Percentiles rank a stretch among this genome's conserved stretches.
Evolutionary conservation across 1,140 invertebrate genomes (phyloP).

Genomic region (Bombus pascuorum): DNA sequence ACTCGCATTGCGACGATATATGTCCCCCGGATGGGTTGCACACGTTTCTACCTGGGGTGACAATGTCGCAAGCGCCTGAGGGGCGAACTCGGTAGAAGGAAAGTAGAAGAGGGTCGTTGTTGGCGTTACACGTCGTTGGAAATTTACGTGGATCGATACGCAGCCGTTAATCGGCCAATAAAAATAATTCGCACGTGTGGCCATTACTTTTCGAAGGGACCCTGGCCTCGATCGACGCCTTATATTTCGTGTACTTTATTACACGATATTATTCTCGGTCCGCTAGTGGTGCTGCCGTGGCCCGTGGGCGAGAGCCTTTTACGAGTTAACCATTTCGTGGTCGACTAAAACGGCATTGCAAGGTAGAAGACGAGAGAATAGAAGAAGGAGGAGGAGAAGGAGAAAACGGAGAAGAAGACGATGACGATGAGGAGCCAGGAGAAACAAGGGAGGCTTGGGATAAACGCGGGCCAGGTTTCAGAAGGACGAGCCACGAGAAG

Average conservation of each 20-base stretch:
- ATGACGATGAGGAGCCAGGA: slow-evolving; percentile 4
- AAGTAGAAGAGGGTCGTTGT: not conserved
- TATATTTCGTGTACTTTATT: slow-evolving; percentile 62
- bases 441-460: not conserved
- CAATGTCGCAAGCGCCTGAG: not conserved
- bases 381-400: not conserved
- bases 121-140: slow-evolving; percentile 31
- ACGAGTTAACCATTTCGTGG: slow-evolving; percentile 59
- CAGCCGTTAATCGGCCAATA: slow-evolving; percentile 56
- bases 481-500: not conserved
- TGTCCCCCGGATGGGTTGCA: slow-evolving; percentile 11
- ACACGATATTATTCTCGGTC: slow-evolving; percentile 50
- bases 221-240: slow-evolving; percentile 54
- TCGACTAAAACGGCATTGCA: slow-evolving; percentile 13
- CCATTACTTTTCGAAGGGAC: slow-evolving; percentile 45
- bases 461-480: slow-evolving; percentile 9
- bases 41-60: slow-evolving; percentile 31
- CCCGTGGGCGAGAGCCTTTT: slow-evolving; percentile 65
- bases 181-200: slow-evolving; percentile 46
- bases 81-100: not conserved
- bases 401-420: slow-evolving; percentile 16
- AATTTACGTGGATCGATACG: slow-evolving; percentile 60
- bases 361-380: slow-evolving; percentile 9
- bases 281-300: not conserved
- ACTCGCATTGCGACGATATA: slow-evolving; percentile 43